phyloP scores from a whole-genome alignment of 2,888 invertebrate species.

The Cosmia pyralina region DNA sequence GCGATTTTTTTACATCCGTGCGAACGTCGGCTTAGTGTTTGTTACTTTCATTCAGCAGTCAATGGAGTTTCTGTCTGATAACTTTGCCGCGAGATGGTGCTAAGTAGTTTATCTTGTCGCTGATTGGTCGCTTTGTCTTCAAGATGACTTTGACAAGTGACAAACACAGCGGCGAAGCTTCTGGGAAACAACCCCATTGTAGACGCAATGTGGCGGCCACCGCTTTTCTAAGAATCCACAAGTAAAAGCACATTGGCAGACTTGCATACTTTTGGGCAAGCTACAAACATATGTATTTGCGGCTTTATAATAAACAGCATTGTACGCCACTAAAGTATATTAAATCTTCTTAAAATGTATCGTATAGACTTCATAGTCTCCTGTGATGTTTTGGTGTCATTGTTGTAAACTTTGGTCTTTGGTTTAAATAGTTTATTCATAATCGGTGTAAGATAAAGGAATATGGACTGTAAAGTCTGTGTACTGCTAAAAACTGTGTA shows the following conservation, averaged over 20 bases:
- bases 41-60: too few relatives aligned
- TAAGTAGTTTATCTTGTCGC: too few relatives aligned
- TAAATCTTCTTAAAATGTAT: constrained; percentile 34
- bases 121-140: too few relatives aligned
- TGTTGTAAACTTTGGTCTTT: constrained; percentile 56
- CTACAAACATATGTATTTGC: neutral
- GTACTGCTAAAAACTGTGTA: too few relatives aligned
- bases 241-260: neutral
- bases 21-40: too few relatives aligned
- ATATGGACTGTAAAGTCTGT: constrained; percentile 48
- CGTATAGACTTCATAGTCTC: constrained; percentile 36
- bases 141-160: too few relatives aligned
- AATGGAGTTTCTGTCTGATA: too few relatives aligned
- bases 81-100: too few relatives aligned
- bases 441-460: constrained; percentile 45
- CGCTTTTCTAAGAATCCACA: neutral
- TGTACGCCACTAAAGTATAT: constrained; percentile 38
- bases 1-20: too few relatives aligned
- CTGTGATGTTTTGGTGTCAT: constrained; percentile 59
- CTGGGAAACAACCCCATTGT: neutral
- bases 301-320: constrained; percentile 29
- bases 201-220: neutral
- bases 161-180: too few relatives aligned
- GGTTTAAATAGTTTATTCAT: constrained; percentile 49
- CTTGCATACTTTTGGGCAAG: neutral